Evolutionary conservation across 2,113 vertebrate genomes (phyloP).

Genomic region (Condylura cristata): DNA sequence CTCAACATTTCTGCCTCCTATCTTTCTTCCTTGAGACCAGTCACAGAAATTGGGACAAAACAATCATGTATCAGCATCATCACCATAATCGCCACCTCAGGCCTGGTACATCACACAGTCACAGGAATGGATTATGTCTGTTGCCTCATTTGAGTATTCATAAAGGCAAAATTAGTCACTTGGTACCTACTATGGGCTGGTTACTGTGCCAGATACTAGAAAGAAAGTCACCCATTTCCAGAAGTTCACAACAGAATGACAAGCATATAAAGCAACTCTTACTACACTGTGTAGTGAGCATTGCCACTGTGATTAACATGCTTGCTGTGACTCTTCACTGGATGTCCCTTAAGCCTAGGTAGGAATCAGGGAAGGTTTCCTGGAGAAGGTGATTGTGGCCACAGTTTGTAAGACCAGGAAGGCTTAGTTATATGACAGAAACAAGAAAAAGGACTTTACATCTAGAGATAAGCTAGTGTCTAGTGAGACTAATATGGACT

Average conservation of each 20-base stretch:
- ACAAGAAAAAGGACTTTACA: neutral
- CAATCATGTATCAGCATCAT: neutral
- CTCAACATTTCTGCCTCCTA: too few species aligned
- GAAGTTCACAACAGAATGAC: neutral
- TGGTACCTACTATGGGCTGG: neutral
- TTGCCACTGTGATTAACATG: neutral
- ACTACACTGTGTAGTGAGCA: neutral
- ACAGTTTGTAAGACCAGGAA: neutral
- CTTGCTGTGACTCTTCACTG: neutral
- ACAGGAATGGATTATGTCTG: neutral
- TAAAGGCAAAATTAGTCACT: neutral
- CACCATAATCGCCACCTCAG: neutral
- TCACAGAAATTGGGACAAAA: too few species aligned
- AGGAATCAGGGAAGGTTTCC: neutral
- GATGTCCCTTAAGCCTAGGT: neutral
- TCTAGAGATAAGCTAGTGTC: neutral
- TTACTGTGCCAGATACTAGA: neutral
- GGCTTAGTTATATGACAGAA: neutral
- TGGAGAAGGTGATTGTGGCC: neutral
- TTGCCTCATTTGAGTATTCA: neutral
- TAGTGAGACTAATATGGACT: neutral
- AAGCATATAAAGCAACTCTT: neutral
- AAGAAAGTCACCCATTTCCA: neutral
- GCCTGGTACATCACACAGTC: neutral
- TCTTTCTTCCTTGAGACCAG: too few species aligned